Percentiles rank a stretch among this genome's conserved stretches.
These are phyloP conservation scores for Heterotis niloticus DNA, from an alignment of 2,113 vertebrate species.

Conservation along the genomic window DNA sequence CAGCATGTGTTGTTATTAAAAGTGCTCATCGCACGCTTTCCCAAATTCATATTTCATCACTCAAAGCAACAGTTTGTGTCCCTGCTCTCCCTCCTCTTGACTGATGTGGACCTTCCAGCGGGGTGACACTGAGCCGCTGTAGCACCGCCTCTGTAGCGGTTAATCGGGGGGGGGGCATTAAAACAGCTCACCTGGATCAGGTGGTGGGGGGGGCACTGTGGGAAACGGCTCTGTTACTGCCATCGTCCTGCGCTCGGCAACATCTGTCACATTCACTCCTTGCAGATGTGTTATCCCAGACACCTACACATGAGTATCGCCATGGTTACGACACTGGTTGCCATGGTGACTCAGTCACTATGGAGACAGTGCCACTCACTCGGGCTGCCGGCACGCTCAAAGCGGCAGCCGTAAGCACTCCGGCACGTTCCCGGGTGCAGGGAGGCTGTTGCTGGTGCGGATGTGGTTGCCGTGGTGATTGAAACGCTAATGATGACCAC, in stretches of 20 bases:
- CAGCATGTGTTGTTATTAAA: too few species aligned
- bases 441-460: neutral
- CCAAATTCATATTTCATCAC: too few species aligned
- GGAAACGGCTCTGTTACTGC: neutral
- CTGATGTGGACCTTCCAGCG: neutral
- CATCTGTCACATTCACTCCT: slow-evolving; percentile 16
- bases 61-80: too few species aligned
- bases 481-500: neutral
- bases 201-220: neutral
- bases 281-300: slow-evolving; percentile 5
- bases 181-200: neutral
- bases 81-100: too few species aligned
- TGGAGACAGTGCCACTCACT: slow-evolving; percentile 25
- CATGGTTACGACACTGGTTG: slow-evolving; percentile 25
- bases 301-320: slow-evolving; percentile 23
- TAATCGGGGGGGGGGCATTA: slow-evolving; percentile 8
- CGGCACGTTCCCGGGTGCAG: neutral
- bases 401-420: slow-evolving; percentile 16
- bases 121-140: neutral
- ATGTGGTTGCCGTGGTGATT: neutral
- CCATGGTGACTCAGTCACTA: slow-evolving; percentile 21
- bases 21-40: too few species aligned
- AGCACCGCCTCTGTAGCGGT: neutral
- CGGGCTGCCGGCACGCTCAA: slow-evolving; percentile 10
- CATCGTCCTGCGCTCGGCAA: neutral